These are phyloP conservation scores for Notoglanidium macrostoma DNA, from an alignment of 2,797 vertebrate genomes.

Conservation along the genomic window DNA sequence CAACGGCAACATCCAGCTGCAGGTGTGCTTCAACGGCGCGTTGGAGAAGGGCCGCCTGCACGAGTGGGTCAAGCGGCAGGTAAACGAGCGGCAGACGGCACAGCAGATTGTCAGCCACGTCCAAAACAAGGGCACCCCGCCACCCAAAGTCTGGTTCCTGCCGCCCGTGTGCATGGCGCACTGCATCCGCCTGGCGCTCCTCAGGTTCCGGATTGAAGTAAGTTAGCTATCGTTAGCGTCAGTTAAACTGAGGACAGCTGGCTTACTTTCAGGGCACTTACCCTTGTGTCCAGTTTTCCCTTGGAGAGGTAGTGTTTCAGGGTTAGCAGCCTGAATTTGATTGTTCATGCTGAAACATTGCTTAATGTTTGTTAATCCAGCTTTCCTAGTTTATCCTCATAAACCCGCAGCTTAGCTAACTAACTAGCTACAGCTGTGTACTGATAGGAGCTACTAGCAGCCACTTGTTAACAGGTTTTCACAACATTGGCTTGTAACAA, in stretches of 20 bases:
- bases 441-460: background rate
- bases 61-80: conserved; percentile 96
- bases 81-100: conserved; percentile 92
- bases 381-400: background rate
- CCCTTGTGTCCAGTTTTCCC: background rate
- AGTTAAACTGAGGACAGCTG: background rate
- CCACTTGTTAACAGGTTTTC: conserved; percentile 17
- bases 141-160: conserved; percentile 96
- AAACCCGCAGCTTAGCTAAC: background rate
- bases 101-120: conserved; percentile 95
- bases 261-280: background rate
- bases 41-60: conserved; percentile 95
- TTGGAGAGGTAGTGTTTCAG: background rate
- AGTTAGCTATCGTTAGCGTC: conserved; percentile 59
- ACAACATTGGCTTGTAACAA: background rate
- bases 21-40: conserved; percentile 95
- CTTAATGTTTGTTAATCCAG: background rate
- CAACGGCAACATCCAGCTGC: conserved; percentile 91
- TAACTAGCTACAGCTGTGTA: background rate
- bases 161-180: conserved; percentile 95
- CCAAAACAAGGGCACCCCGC: conserved; percentile 94
- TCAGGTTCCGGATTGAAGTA: conserved; percentile 93
- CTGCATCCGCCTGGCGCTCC: conserved; percentile 94
- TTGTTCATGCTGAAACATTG: background rate
- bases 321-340: background rate